Evolutionary conservation across 2,113 vertebrate species (phyloP).

Genomic region (Gadus macrocephalus): DNA sequence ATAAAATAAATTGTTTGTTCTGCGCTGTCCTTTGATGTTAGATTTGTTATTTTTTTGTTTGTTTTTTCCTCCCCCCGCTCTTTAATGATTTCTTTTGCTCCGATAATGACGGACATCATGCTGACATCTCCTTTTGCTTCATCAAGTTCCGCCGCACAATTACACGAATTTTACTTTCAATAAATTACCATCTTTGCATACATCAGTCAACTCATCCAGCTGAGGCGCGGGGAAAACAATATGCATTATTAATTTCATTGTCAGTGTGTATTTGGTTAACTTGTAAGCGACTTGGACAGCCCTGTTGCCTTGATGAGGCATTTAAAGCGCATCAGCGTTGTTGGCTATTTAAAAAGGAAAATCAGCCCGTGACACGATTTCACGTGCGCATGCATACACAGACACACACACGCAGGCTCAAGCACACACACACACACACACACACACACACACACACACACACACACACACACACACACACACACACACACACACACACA

Average conservation of each 20-base stretch:
- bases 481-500: too few relatives aligned
- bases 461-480: too few relatives aligned
- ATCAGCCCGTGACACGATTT: conserved; percentile 68
- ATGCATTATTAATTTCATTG: conserved; percentile 96
- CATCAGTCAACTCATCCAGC: conserved; percentile 93
- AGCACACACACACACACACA: too few relatives aligned
- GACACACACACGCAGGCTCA: too few relatives aligned
- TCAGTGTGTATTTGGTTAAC: conserved; percentile 80
- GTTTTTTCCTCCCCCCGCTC: conserved; percentile 33
- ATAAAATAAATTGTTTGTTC: conserved; percentile 78
- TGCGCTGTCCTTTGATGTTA: conserved; percentile 69
- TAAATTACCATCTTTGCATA: conserved; percentile 97
- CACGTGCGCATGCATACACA: conserved; percentile 17
- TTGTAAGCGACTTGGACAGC: conserved; percentile 77
- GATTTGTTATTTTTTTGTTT: conserved; percentile 59
- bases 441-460: too few relatives aligned
- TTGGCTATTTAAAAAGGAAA: conserved; percentile 68
- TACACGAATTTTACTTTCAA: conserved; percentile 95
- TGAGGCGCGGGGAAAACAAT: conserved; percentile 91
- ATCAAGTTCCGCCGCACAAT: conserved; percentile 89
- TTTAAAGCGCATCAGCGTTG: conserved; percentile 73
- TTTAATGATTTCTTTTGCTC: conserved; percentile 75
- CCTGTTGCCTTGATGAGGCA: conserved; percentile 75
- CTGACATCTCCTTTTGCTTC: conserved; percentile 93
- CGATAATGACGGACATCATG: conserved; percentile 85